phyloP scores from a whole-genome alignment of 2,888 invertebrate species.

The Theretra japonica region DNA sequence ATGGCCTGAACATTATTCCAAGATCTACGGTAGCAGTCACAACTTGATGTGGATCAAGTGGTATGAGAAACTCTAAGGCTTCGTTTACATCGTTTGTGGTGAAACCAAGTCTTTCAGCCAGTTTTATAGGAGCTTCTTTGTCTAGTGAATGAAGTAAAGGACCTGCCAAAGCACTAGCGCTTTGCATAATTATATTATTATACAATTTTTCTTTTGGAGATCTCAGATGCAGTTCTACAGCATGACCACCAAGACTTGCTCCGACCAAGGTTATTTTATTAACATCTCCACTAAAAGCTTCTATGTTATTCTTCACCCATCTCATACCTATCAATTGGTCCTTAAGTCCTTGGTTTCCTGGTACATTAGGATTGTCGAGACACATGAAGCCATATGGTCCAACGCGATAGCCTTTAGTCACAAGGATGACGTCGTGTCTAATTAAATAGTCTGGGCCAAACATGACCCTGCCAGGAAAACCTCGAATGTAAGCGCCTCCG shows the following conservation, averaged over 20 bases:
- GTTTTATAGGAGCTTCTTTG: slow-evolving; percentile 47
- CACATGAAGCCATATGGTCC: slow-evolving; percentile 70
- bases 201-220: slow-evolving; percentile 53
- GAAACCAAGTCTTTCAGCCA: slow-evolving; percentile 54
- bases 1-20: slow-evolving; percentile 52
- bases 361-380: slow-evolving; percentile 51
- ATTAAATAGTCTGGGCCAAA: slow-evolving; percentile 58
- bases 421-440: slow-evolving; percentile 59
- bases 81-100: slow-evolving; percentile 42
- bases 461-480: slow-evolving; percentile 44
- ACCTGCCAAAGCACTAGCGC: slow-evolving; percentile 51
- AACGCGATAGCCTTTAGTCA: slow-evolving; percentile 59
- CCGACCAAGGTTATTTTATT: slow-evolving; percentile 61
- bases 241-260: slow-evolving; percentile 58
- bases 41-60: slow-evolving; percentile 46
- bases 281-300: slow-evolving; percentile 59
- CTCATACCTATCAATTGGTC: slow-evolving; percentile 51
- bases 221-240: slow-evolving; percentile 60
- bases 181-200: slow-evolving; percentile 58
- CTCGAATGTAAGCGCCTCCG: slow-evolving; percentile 56
- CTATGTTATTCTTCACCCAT: slow-evolving; percentile 53
- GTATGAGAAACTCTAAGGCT: slow-evolving; percentile 53
- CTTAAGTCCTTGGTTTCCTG: slow-evolving; percentile 52
- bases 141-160: slow-evolving; percentile 49
- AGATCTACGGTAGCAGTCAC: slow-evolving; percentile 46